Evolutionary conservation across 2,113 vertebrate species (phyloP).

Genomic region (Elaphurus davidianus): DNA sequence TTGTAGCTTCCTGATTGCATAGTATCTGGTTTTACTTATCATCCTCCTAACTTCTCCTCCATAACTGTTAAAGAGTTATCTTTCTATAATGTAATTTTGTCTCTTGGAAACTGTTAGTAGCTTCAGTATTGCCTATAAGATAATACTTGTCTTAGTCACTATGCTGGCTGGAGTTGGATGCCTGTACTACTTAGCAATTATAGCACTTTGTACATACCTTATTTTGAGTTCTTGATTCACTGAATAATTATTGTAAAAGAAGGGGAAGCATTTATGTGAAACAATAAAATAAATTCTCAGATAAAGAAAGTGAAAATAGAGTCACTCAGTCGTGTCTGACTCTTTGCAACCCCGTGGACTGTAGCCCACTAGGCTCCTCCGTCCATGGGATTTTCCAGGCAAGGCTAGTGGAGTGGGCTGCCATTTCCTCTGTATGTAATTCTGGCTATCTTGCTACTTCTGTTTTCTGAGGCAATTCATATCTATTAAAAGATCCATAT

Average conservation of each 20-base stretch:
- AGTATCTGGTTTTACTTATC: not conserved
- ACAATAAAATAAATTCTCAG: not conserved
- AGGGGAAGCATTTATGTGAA: not conserved
- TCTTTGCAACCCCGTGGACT: not conserved
- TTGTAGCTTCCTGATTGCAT: not conserved
- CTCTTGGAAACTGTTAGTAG: not conserved
- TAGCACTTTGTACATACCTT: not conserved
- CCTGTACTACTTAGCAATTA: not conserved
- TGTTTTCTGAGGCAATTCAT: not conserved
- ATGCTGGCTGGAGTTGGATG: not conserved
- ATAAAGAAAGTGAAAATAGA: not conserved
- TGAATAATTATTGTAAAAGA: not conserved
- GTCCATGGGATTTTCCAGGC: not conserved
- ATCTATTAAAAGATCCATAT: not conserved
- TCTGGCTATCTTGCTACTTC: not conserved
- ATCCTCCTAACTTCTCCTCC: not conserved
- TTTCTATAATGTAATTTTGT: not conserved
- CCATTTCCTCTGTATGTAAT: not conserved
- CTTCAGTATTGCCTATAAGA: not conserved
- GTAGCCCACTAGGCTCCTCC: not conserved
- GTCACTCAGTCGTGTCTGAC: accelerated
- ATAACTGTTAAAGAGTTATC: not conserved
- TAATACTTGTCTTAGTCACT: not conserved
- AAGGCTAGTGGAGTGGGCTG: not conserved
- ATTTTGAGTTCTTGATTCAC: not conserved